These are phyloP conservation scores for Oryzias curvinotus DNA, from an alignment of 2,113 vertebrate species.

Conservation along the genomic window DNA sequence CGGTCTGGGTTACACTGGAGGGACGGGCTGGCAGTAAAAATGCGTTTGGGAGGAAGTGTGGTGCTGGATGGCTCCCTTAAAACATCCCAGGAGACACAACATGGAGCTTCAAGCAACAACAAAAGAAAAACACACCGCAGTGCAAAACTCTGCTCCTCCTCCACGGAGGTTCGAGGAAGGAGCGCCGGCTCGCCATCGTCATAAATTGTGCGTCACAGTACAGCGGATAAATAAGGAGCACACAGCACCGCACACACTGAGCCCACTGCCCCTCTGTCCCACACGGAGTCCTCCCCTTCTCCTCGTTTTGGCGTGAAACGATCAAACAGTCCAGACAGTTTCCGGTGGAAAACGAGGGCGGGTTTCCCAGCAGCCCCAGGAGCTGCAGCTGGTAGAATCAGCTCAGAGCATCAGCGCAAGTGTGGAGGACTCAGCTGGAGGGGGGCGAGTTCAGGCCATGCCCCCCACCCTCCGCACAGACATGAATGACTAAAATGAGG, in stretches of 20 bases:
- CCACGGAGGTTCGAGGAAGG: not conserved
- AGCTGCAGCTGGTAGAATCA: no score
- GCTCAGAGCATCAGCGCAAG: no score
- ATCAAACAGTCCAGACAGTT: constrained; percentile 1
- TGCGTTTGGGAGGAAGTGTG: constrained; percentile 46
- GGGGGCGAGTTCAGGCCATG: no score
- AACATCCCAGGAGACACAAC: constrained; percentile 56
- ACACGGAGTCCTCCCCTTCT: not conserved
- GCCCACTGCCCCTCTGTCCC: constrained; percentile 1
- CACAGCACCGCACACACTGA: constrained; percentile 40
- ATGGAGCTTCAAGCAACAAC: constrained; percentile 53
- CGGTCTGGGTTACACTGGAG: constrained; percentile 61
- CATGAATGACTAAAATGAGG: no score
- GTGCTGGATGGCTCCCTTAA: constrained; percentile 37
- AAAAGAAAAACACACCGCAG: constrained; percentile 48
- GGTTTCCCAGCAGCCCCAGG: no score
- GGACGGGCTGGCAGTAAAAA: constrained; percentile 57
- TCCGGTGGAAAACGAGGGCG: no score
- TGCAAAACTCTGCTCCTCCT: constrained; percentile 29
- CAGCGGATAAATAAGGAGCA: constrained; percentile 54
- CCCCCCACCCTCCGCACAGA: no score
- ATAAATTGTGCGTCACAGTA: constrained; percentile 62
- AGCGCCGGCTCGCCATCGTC: not conserved
- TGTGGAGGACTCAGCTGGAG: no score
- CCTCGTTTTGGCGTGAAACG: constrained; percentile 35